Evolutionary conservation across 2,797 vertebrate species (phyloP), one percentile per base, ranked within the genome.

Genomic region (Ara ararauna): DNA sequence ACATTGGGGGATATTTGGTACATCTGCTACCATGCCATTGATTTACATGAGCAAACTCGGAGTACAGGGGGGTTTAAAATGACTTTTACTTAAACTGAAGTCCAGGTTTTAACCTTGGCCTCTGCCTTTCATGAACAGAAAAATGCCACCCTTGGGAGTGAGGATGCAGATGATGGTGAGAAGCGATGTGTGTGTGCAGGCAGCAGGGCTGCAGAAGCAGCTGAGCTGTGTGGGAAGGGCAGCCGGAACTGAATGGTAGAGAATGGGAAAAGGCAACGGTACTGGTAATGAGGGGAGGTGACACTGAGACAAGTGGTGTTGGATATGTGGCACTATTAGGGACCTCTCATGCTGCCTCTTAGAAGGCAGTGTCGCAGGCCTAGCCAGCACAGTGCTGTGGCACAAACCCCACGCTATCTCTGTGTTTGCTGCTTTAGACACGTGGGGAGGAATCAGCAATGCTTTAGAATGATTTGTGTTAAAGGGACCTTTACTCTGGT

Each of bases 11-110:
- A 62, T 87, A 67, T 85, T 66, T 72, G 75, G 91, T 87, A 80
- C 72, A 78, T 87, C 78, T 87, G 34, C 78, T 92, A 62, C 62
- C 17, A 19, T 53, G 58, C 75, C 48, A 47, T 77, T 87, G 86
- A 72, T 94, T 89, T 92, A 83, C 58, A 74, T 22, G 74, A 76
- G 50, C 77, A 72, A 79, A 66, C 53, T 90, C 32, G 0, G 6
- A 42, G 58, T 62, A 66, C 18, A 16, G 42, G 47, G 2, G 11
- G 22, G 62, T 77, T 78, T 89, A 16, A 53, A 89, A 77, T 21
- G 60, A 42, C 74, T 92, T 89, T 92, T 71, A 54, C 48, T 94
- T 90, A 74, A 72, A 74, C 34, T 47, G 60, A 50, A 60, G 21
- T 53, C 60, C 0, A 4, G 9, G 36, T 80, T 86, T 82, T 87